A percentile compares a stretch with the other conserved stretches of the same genome.
Conservation (phyloP, 1,140 invertebrate species). For the Archivesica marissinica region DNA sequence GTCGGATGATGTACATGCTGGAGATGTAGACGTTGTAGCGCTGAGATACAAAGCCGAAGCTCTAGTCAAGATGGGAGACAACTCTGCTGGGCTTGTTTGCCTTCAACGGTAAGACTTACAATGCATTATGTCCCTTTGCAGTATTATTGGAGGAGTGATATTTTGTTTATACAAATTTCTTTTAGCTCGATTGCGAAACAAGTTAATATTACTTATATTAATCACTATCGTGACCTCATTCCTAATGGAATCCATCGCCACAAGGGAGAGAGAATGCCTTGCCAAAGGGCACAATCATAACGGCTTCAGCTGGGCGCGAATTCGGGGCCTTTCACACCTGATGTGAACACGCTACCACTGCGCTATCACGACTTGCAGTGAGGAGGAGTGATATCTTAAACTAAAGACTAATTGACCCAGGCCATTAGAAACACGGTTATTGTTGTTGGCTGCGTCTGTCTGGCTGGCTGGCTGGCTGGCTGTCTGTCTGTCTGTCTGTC, state of each 20-base stretch:
- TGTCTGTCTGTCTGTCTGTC: too few species aligned
- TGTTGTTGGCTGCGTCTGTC: too few species aligned
- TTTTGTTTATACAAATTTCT: background rate
- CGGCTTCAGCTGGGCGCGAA: too few species aligned
- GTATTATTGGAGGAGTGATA: background rate
- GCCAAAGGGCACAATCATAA: too few species aligned
- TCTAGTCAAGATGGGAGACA: slow-evolving; percentile 22
- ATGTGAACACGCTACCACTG: too few species aligned
- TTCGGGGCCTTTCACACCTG: too few species aligned
- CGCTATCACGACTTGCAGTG: too few species aligned
- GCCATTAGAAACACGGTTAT: too few species aligned
- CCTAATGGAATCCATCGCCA: background rate
- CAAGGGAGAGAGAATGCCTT: background rate
- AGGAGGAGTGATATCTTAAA: too few species aligned
- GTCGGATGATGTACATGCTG: background rate
- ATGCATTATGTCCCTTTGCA: background rate
- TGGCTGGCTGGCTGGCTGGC: too few species aligned
- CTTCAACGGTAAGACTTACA: background rate
- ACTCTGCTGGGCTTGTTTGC: background rate
- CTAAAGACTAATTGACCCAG: too few species aligned
- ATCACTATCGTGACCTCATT: background rate
- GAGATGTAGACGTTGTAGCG: background rate
- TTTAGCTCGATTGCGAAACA: background rate
- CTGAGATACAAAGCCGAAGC: slow-evolving; percentile 9
- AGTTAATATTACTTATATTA: background rate